phyloP scores from a whole-genome alignment of 2,113 vertebrate genomes.

The Oenanthe oenanthe region DNA sequence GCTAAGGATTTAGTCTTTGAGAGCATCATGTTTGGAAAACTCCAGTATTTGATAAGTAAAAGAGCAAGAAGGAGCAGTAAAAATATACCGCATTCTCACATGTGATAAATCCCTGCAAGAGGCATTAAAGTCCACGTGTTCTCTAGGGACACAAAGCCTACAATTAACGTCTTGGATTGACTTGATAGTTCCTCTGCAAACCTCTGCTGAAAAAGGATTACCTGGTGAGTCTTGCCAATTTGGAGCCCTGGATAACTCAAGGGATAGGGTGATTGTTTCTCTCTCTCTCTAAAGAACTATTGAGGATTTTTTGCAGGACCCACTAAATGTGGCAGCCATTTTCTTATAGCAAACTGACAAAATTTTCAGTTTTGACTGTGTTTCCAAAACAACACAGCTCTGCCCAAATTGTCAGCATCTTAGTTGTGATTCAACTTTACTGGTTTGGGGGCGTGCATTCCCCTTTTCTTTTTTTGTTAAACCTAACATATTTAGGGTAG shows the following conservation, averaged over 20 bases:
- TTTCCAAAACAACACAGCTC: background rate
- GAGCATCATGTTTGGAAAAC: background rate
- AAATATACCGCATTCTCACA: background rate
- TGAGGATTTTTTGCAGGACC: background rate
- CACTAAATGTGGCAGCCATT: background rate
- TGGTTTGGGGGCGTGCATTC: fast-evolving
- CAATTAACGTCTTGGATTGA: background rate
- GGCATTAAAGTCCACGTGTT: background rate
- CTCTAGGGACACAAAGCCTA: background rate
- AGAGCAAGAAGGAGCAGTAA: background rate
- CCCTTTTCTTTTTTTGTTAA: background rate
- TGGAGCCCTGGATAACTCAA: background rate
- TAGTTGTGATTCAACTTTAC: background rate
- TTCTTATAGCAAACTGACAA: background rate
- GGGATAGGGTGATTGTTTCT: background rate
- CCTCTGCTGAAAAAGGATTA: background rate
- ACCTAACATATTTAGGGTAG: background rate
- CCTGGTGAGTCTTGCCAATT: background rate
- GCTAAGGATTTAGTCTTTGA: background rate
- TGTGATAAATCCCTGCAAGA: background rate
- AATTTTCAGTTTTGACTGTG: background rate
- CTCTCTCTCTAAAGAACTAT: background rate
- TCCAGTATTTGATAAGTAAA: background rate
- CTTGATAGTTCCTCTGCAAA: background rate
- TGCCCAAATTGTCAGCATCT: background rate